A percentile compares a stretch with the other conserved stretches of the same genome.
These are phyloP conservation scores for Nebria salina DNA, from an alignment of 2,888 invertebrate species.

Conservation along the genomic window DNA sequence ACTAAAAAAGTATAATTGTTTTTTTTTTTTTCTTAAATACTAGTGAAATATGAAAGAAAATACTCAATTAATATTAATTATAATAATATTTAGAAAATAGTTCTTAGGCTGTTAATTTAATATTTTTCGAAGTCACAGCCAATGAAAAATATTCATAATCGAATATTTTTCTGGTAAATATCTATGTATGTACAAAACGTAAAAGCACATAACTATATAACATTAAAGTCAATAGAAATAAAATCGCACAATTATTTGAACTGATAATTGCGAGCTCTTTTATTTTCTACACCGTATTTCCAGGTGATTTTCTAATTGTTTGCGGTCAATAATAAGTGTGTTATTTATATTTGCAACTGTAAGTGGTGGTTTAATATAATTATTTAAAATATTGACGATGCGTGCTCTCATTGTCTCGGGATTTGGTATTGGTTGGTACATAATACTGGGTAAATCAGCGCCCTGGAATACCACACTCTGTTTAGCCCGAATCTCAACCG, in stretches of 20 bases:
- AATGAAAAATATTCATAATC: neutral
- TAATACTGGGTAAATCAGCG: slow-evolving; percentile 24
- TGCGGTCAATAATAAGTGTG: neutral
- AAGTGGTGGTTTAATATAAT: slow-evolving; percentile 19
- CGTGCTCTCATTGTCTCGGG: slow-evolving; percentile 42
- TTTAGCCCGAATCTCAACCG: slow-evolving; percentile 19
- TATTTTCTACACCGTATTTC: slow-evolving; percentile 5
- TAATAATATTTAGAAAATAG: neutral
- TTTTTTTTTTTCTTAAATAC: neutral
- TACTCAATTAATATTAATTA: neutral
- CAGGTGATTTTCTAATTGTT: neutral
- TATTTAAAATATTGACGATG: slow-evolving; percentile 44
- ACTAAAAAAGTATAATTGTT: neutral
- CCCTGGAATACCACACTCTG: neutral
- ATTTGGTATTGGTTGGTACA: slow-evolving; percentile 16
- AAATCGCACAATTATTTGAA: neutral
- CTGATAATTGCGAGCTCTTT: neutral
- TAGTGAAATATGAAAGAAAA: neutral
- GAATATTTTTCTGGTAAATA: neutral
- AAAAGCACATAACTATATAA: neutral
- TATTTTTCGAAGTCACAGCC: neutral
- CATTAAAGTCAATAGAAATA: neutral
- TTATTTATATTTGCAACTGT: slow-evolving; percentile 1
- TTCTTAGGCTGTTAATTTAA: neutral
- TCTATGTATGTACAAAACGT: neutral